A percentile compares a stretch with the other conserved stretches of the same genome.
phyloP scores from a whole-genome alignment of 1,140 invertebrate genomes.

The Lepidurus arcticus region DNA sequence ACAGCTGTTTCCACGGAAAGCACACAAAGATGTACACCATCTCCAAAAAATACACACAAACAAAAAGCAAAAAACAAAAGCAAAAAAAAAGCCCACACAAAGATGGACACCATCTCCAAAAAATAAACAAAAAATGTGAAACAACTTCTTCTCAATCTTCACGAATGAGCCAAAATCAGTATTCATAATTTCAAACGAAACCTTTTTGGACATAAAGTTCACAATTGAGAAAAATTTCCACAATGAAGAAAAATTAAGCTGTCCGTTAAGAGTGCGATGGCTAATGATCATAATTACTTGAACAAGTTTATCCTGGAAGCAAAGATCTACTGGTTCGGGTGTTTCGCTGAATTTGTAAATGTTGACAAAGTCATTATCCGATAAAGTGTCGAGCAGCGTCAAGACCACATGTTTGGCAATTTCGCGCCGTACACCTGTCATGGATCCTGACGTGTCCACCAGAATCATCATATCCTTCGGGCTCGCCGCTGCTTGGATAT shows the following conservation, averaged over 20 bases:
- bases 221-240: no score
- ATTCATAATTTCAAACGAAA: no score
- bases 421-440: conserved; percentile 86
- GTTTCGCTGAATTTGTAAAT: conserved; percentile 70
- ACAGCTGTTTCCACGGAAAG: background rate
- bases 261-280: background rate
- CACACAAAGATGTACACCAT: no score
- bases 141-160: no score
- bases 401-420: conserved; percentile 83
- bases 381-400: conserved; percentile 88
- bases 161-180: no score
- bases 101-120: no score
- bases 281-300: conserved; percentile 52
- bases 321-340: conserved; percentile 62
- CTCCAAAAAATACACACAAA: background rate
- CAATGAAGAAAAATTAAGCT: no score
- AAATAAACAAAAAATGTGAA: no score
- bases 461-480: conserved; percentile 96
- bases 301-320: conserved; percentile 75
- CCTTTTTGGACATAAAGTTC: no score
- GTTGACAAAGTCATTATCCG: conserved; percentile 96
- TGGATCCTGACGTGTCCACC: conserved; percentile 93
- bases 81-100: no score
- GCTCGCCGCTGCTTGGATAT: conserved; percentile 93
- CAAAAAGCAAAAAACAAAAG: no score